phyloP scores from a whole-genome alignment of 2,113 vertebrate species.

The Trogon melanurus region DNA sequence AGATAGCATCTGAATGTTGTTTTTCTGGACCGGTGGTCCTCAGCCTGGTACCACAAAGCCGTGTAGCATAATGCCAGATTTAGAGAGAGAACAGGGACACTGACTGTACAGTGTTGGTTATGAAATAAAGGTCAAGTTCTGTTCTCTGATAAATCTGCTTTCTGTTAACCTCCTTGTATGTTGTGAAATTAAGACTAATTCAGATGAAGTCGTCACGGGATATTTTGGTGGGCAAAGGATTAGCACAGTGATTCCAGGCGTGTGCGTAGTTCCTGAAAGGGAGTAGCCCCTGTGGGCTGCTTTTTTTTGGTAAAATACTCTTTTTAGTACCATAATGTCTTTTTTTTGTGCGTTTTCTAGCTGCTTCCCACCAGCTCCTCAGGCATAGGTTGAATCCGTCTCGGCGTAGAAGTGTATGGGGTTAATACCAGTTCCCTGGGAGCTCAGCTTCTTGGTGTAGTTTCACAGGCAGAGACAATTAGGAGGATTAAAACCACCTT shows the following conservation, averaged over 20 bases:
- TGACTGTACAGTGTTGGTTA: neutral
- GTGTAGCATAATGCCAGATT: neutral
- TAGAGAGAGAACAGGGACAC: neutral
- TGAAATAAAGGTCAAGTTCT: neutral
- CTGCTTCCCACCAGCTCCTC: neutral
- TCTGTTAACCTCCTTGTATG: neutral
- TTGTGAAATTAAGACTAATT: neutral
- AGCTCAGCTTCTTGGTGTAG: neutral
- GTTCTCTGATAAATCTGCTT: neutral
- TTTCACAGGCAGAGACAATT: neutral
- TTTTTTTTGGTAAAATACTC: too few species aligned
- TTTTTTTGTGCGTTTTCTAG: neutral
- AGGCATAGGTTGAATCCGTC: neutral
- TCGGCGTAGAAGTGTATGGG: accelerated
- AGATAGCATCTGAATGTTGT: neutral
- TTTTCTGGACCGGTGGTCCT: neutral
- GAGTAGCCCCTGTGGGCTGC: neutral
- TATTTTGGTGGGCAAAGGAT: neutral
- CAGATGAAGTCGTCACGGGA: neutral
- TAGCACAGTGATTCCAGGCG: neutral
- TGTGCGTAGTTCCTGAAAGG: neutral
- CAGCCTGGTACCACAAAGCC: neutral
- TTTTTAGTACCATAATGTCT: neutral
- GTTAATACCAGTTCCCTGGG: neutral
- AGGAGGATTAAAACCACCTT: neutral